Evolutionary conservation across 1,140 invertebrate species (phyloP), one percentile per base, ranked within the genome.

Genomic region (Zaprionus taronus): DNA sequence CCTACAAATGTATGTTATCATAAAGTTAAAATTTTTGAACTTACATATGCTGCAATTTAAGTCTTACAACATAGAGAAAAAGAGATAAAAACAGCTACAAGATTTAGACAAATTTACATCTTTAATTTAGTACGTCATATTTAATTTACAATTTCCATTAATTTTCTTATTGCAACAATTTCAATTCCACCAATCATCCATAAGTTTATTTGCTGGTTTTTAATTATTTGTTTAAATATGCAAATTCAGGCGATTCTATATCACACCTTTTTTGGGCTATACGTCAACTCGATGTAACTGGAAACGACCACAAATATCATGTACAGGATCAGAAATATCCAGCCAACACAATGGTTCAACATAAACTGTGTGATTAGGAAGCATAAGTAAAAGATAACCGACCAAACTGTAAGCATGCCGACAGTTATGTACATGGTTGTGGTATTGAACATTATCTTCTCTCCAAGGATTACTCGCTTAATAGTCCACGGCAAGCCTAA

Each of bases 401-500:
- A 87, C 0, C 96, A 96, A 1, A 95, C 95, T 4, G 97, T 91
- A 2, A 97, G 93, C 7, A 96, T 95, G 62, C 96, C 96, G 9
- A 96, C 95, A 11, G 31, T 11, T 34, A 34, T 0, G 31, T 34
- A 34, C 0, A 34, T 11, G 9, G 3, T 11, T 11, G 9, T 11
- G 9, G 9, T 11, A 34, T 0, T 11, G 4, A 34, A 34, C 31
- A 4, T 11, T 11, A 34, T 11, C 9, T 11, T 34, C 31, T 34
- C 9, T 3, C 3, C 9, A 34, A 34, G 9, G 9, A 34, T 0
- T 11, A 34, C 0, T 11, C 31, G 9, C 9, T 4, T 34, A 11
- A 34, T 3, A 34, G 97, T 93, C 97, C 97, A 98, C 0, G 97
- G 97, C 15, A 97, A 83, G 4, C 97, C 96, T 49, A 98, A 93